Evolutionary conservation across 2,113 vertebrate species (phyloP).

Genomic region (Cromileptes altivelis): DNA sequence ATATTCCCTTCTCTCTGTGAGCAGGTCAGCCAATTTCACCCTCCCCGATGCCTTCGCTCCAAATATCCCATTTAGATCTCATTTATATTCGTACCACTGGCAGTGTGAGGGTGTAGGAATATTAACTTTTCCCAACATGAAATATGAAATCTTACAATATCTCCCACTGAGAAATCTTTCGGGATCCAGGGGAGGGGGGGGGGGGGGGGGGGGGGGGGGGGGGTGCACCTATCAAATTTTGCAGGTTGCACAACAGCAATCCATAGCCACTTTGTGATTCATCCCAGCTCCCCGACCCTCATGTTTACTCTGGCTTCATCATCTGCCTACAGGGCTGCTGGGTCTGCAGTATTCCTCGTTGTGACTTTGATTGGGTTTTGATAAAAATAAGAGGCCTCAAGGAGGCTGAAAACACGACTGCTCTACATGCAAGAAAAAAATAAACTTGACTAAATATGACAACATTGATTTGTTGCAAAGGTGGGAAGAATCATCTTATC

Average conservation of each 20-base stretch:
- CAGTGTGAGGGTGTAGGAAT: constrained; percentile 48
- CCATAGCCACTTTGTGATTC: constrained; percentile 45
- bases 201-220: neutral
- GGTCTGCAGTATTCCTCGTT: constrained; percentile 19
- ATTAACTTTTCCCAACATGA: constrained; percentile 52
- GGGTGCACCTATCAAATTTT: constrained; percentile 20
- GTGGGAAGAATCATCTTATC: constrained; percentile 24
- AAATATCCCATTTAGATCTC: constrained; percentile 69
- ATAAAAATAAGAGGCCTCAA: constrained; percentile 14
- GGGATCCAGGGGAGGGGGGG: neutral
- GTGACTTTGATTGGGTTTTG: constrained; percentile 36
- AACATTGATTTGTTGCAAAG: constrained; percentile 38
- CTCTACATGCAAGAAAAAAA: neutral
- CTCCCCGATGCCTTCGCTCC: constrained; percentile 50
- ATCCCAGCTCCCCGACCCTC: constrained; percentile 18
- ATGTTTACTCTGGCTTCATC: constrained; percentile 51
- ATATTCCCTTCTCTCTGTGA: constrained; percentile 67
- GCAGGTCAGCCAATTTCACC: constrained; percentile 68
- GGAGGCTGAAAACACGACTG: constrained; percentile 23
- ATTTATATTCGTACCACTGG: constrained; percentile 71
- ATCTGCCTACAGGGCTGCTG: constrained; percentile 24
- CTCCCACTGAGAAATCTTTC: constrained; percentile 2
- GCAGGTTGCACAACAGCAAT: constrained; percentile 35
- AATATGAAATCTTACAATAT: constrained; percentile 44
- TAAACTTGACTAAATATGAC: constrained; percentile 24